Evolutionary conservation across 2,797 vertebrate genomes (phyloP).

Genomic region (Manis javanica): DNA sequence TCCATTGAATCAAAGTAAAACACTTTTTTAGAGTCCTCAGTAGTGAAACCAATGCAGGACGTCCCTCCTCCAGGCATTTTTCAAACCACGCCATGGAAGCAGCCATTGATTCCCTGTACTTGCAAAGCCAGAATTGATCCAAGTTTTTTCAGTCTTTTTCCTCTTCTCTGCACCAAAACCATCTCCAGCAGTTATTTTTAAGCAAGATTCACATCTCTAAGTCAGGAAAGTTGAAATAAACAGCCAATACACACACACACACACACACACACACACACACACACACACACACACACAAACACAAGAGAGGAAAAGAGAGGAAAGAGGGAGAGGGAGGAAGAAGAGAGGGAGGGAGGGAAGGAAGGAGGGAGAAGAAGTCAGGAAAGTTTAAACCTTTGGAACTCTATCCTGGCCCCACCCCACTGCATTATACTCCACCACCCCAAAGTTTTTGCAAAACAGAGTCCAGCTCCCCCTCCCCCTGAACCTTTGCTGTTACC

Average conservation of each 20-base stretch:
- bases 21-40: not conserved
- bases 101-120: not conserved
- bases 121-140: not conserved
- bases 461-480: not conserved
- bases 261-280: too few species aligned
- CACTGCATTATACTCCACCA: not conserved
- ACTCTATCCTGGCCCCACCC: conserved; percentile 8
- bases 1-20: not conserved
- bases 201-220: conserved; percentile 26
- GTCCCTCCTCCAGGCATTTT: not conserved
- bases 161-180: not conserved
- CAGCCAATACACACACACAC: not conserved
- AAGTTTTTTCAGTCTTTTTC: not conserved
- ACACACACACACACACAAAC: too few species aligned
- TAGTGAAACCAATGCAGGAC: not conserved
- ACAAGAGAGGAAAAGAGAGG: not conserved
- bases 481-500: not conserved
- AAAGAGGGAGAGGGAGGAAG: too few species aligned
- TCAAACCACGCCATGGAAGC: not conserved
- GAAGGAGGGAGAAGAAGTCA: not conserved
- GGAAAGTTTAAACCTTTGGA: conserved; percentile 45
- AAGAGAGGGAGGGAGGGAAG: not conserved
- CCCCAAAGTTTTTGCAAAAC: not conserved
- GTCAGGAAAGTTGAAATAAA: conserved; percentile 51
- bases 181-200: conserved; percentile 17